Evolutionary conservation across 2,888 invertebrate species (phyloP).

Genomic region (Cheilosia scutellata): DNA sequence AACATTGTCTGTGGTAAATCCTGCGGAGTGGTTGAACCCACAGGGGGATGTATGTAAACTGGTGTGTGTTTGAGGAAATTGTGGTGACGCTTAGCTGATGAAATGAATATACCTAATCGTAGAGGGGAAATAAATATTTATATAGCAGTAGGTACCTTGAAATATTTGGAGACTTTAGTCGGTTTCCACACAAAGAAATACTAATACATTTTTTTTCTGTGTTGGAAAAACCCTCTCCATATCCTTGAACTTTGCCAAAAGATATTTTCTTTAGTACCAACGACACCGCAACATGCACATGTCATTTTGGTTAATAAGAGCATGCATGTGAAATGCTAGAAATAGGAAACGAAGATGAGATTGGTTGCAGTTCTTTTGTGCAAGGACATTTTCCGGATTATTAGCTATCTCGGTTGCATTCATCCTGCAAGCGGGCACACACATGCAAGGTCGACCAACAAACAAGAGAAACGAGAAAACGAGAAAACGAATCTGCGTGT

Average conservation of each 20-base stretch:
- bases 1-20: conserved; percentile 31
- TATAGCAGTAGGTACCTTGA: not conserved
- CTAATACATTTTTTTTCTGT: not conserved
- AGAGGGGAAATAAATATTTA: not conserved
- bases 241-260: conserved; percentile 69
- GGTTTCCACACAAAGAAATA: not conserved
- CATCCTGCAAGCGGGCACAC: conserved; percentile 5
- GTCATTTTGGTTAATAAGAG: conserved; percentile 58
- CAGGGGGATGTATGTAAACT: too few species aligned
- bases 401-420: conserved; percentile 56
- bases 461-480: conserved; percentile 6
- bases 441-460: conserved; percentile 40
- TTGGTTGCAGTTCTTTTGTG: conserved; percentile 51
- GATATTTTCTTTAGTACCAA: conserved; percentile 21
- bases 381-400: conserved; percentile 63
- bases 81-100: not conserved
- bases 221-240: not conserved
- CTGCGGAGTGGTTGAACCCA: not conserved
- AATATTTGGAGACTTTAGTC: not conserved
- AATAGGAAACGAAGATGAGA: conserved; percentile 49
- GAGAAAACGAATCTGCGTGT: conserved; percentile 45
- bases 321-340: conserved; percentile 57
- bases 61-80: too few species aligned
- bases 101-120: conserved; percentile 14
- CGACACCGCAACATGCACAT: conserved; percentile 54